Evolutionary conservation across 1,140 invertebrate genomes (phyloP).

Genomic region (Ylistrum balloti): DNA sequence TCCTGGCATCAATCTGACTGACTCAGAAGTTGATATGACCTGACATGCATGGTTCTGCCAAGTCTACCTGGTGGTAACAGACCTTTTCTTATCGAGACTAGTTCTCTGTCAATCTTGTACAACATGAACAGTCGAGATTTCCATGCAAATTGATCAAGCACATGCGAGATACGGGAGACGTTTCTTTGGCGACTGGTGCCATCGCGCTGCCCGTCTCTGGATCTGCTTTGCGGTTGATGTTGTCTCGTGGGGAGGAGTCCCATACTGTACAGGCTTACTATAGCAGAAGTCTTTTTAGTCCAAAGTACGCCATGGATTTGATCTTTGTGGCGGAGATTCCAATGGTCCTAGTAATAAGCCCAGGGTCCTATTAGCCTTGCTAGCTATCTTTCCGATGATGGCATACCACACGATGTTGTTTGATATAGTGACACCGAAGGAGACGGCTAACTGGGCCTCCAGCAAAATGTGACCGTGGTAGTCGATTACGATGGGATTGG

Average conservation of each 20-base stretch:
- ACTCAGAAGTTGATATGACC: too few relatives aligned
- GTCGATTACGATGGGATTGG: not conserved
- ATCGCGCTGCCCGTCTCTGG: slow-evolving; percentile 64
- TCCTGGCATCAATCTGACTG: too few relatives aligned
- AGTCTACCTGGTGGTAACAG: too few relatives aligned
- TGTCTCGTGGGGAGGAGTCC: slow-evolving; percentile 44
- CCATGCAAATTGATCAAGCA: too few relatives aligned
- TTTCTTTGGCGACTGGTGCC: slow-evolving; percentile 8
- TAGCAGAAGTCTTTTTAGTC: slow-evolving; percentile 49
- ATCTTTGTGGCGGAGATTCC: slow-evolving; percentile 42
- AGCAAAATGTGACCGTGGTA: slow-evolving; percentile 37
- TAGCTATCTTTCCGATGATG: slow-evolving; percentile 45
- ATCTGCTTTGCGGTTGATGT: slow-evolving; percentile 62
- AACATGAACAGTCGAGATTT: too few relatives aligned
- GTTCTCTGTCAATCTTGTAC: too few relatives aligned
- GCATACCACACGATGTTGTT: slow-evolving; percentile 35
- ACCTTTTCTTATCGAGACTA: too few relatives aligned
- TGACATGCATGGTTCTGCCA: too few relatives aligned
- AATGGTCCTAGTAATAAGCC: slow-evolving; percentile 50
- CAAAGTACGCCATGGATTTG: slow-evolving; percentile 57
- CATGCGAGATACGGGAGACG: too few relatives aligned
- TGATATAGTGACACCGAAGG: slow-evolving; percentile 50
- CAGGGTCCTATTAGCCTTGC: slow-evolving; percentile 51
- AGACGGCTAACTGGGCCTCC: slow-evolving; percentile 47
- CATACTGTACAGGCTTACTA: slow-evolving; percentile 53